Base-by-base conservation (phyloP, 1,140 invertebrate species). In the Ceratina japonica region DNA sequence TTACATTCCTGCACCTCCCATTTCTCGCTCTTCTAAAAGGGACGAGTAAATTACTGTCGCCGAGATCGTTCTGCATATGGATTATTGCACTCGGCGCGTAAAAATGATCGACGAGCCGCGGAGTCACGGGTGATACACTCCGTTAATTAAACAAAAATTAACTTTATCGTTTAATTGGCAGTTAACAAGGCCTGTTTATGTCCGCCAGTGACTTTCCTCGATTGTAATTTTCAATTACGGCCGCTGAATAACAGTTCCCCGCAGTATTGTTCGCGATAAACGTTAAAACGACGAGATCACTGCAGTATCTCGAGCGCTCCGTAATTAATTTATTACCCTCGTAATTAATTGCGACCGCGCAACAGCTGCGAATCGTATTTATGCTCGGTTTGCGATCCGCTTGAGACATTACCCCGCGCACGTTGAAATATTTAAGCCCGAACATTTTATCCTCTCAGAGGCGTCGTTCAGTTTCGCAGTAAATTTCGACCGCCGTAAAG, bases 1-100 rank as follows among this genome's bases (percentile, higher is more conserved):
- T 79, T 81, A 65, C 76, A 69, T 75, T 83, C 65, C 80, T 83
- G 69, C 75, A 64, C 61, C 65, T 71, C 59, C 49, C 58, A 56
- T 75, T 75, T 72, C 63, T 71, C 77, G 2, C 56, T 66, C n/a
- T 51, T 70, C 27, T 8, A 79, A n/a, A n/a, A 44, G 12, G 37
- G 59, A 49, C 69, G 27, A 59, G 80, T 71, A 70, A 79, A 75
- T 83, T 83, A 83, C 20, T 27, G n/a, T 75, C 64, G 51, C 68
- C 80, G 56, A 66, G 56, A 66, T 72, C 59, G 62, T 20, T 64
- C n/a, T 18, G 18, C 22, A 68, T 20, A 56, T 61, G 63, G 24
- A 24, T 27, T 16, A 13, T 52, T 58, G 44, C 31, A 22, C 27
- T 59, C 18, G 13, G 12, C 44, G 3, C 15, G 20, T 49, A 65